phyloP scores from a whole-genome alignment of 2,797 vertebrate species.

The Stomatorhinus walkeri region DNA sequence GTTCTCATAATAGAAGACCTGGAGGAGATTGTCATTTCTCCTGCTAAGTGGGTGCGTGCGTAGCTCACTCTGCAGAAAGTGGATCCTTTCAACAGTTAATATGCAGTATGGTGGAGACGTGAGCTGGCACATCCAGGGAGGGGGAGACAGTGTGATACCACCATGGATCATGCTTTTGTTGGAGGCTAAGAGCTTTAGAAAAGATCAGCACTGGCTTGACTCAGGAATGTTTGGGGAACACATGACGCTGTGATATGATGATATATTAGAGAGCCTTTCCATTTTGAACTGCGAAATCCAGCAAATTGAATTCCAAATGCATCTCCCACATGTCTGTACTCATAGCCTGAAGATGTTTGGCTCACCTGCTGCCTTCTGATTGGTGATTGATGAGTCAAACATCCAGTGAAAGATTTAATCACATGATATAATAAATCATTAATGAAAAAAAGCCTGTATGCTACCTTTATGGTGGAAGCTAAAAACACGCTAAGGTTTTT shows the following conservation, averaged over 20 bases:
- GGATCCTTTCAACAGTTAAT: slow-evolving; percentile 19
- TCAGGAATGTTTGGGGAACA: background rate
- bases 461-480: background rate
- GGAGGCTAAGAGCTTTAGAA: background rate
- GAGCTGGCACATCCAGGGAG: background rate
- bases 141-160: background rate
- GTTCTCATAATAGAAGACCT: slow-evolving; percentile 36
- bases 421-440: background rate
- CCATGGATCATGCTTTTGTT: background rate
- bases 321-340: background rate
- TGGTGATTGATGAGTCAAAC: background rate
- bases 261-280: background rate
- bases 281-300: background rate
- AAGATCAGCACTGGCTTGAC: background rate
- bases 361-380: background rate
- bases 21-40: slow-evolving; percentile 37
- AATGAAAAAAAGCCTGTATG: background rate
- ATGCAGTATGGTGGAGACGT: background rate
- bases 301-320: background rate
- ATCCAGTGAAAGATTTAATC: background rate
- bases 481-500: background rate
- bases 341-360: background rate
- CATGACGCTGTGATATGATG: background rate
- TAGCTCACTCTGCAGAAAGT: slow-evolving; percentile 27
- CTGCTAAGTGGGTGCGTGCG: slow-evolving; percentile 33